Evolutionary conservation across 64 coral and sea anemone species (phyloP).

Genomic region (Pachyseris speciosa): DNA sequence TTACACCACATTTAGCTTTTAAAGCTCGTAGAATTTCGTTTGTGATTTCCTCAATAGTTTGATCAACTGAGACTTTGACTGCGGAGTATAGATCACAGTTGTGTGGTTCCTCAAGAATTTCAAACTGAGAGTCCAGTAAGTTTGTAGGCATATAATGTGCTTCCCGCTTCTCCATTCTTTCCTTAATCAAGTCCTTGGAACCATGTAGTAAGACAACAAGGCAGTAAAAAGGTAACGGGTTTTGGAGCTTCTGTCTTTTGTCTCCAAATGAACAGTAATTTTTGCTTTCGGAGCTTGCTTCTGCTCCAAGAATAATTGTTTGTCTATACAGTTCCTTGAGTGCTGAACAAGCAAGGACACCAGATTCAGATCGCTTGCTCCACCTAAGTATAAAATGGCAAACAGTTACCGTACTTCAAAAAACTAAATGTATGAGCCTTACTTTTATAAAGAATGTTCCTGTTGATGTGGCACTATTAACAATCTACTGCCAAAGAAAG

Average conservation of each 20-base stretch:
- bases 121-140: conserved; percentile 86
- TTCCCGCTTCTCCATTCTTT: conserved; percentile 66
- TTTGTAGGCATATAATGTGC: conserved; percentile 82
- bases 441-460: too few relatives aligned
- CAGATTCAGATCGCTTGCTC: conserved; percentile 74
- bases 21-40: conserved; percentile 73
- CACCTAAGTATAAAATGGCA: conserved; percentile 58
- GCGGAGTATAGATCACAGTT: conserved; percentile 56
- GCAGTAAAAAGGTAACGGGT: background rate
- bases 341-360: conserved; percentile 90
- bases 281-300: conserved; percentile 35
- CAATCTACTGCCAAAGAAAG: too few relatives aligned
- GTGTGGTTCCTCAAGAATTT: conserved; percentile 72
- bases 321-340: conserved; percentile 88
- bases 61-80: conserved; percentile 64
- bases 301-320: conserved; percentile 82
- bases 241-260: conserved; percentile 37
- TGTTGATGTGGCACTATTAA: too few relatives aligned
- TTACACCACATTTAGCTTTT: conserved; percentile 60
- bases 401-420: background rate
- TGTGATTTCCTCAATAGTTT: conserved; percentile 59
- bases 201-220: conserved; percentile 70
- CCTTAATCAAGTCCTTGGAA: conserved; percentile 60
- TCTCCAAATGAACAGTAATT: conserved; percentile 49
- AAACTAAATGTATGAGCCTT: background rate